Base-by-base conservation (phyloP, 2,888 invertebrate species). In the Drosophila robusta region DNA sequence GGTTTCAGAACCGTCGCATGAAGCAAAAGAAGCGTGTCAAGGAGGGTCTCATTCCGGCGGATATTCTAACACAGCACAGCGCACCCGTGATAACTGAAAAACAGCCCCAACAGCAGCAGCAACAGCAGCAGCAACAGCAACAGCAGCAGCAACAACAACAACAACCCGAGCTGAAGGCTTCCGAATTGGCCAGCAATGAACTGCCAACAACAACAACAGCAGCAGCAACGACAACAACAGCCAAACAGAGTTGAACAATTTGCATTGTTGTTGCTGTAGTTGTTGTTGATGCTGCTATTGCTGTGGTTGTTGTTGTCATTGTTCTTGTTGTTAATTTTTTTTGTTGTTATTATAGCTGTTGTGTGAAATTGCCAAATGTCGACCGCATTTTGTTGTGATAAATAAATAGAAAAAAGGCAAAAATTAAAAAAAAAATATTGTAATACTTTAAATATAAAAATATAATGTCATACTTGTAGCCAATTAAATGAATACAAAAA, bases 1-100 rank as follows among this genome's bases (percentile, higher is more conserved):
- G 99, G 99, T 99, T 99, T 92, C 99, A 99, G 93, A 99, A 99
- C 92, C 94, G 99, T 80, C 94, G 99, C 86, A 99, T 99, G 99
- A 99, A 99, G 92, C 98, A 98, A 91, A 98, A 98, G 94, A 98
- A 99, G 91, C 94, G 98, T 74, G 97, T 98, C 94, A 98, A 98
- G 93, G 98, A 98, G 90, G 98, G 98, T 0, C 93, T 97, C 7
- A 95, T 97, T 74, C 94, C 95, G 14, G 93, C 94, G 42, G 95
- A 95, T 77, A 92, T 93, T 16, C 90, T 93, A 11, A 67, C 74
- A n/a, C 89, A 85, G 50, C 85, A 85, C 49, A 72, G 61, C 54
- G 14, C 75, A 42, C 51, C 76, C 61, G 78, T 70, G 52, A 74
- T 78, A 67, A 66, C 50, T 51, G 75, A 85, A 46, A 85, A 79